Percentiles rank a stretch among this genome's conserved stretches.
Evolutionary conservation across 2,888 invertebrate genomes (phyloP).

Genomic region (Conistra vaccinii): DNA sequence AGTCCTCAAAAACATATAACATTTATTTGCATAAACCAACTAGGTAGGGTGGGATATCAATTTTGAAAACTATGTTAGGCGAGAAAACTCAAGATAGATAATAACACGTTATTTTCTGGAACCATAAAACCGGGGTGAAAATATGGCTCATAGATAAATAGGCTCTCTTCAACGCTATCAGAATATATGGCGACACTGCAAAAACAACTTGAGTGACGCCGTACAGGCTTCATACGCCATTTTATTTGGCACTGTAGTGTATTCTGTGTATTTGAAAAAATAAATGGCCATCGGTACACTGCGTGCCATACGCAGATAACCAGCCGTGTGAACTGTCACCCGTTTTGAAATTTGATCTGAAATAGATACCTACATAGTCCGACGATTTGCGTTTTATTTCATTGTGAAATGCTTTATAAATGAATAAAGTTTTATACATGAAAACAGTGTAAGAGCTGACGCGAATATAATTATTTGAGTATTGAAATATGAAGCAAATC

Average conservation of each 20-base stretch:
- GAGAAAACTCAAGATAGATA: constrained; percentile 8
- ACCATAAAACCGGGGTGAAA: constrained; percentile 14
- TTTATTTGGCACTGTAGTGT: constrained; percentile 33
- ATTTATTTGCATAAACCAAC: not conserved
- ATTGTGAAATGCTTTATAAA: not conserved
- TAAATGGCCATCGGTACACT: not conserved
- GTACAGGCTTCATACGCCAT: constrained; percentile 16
- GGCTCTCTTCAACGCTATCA: constrained; percentile 11
- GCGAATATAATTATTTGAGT: not conserved
- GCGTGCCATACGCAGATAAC: constrained; percentile 2
- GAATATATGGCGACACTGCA: not conserved
- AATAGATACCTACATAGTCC: not conserved
- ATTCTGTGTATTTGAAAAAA: constrained; percentile 13
- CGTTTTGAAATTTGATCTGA: constrained; percentile 9
- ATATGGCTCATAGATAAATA: constrained; percentile 24
- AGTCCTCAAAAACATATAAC: not conserved
- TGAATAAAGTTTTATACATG: not conserved
- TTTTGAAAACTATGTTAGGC: constrained; percentile 1
- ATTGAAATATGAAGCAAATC: not conserved
- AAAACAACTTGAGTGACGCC: constrained; percentile 25
- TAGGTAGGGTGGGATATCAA: not conserved
- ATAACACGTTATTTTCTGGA: constrained; percentile 12
- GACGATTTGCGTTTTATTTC: constrained; percentile 5
- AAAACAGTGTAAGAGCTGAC: not conserved
- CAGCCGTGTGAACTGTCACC: constrained; percentile 5